Percentiles rank a stretch among this genome's conserved stretches.
Evolutionary conservation across 53 echinoderm and acorn worm genomes (phyloP).

Genomic region (Astropecten irregularis): DNA sequence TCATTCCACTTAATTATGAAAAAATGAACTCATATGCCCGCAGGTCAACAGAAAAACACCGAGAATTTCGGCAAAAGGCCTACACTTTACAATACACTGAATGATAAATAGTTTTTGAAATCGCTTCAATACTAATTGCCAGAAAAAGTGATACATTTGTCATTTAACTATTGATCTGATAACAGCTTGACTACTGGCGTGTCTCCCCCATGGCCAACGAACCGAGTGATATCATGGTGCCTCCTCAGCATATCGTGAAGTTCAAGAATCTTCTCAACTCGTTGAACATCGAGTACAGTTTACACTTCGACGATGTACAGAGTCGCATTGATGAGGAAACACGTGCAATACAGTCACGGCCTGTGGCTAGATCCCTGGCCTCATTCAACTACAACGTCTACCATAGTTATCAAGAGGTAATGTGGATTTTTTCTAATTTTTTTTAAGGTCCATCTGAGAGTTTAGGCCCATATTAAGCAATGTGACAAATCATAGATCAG

Average conservation of each 20-base stretch:
- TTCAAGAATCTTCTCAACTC: not conserved
- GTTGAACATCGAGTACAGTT: not conserved
- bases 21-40: too few relatives aligned
- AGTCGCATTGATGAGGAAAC: constrained; percentile 8
- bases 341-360: not conserved
- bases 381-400: constrained; percentile 47
- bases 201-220: not conserved
- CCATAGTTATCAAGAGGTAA: constrained; percentile 52
- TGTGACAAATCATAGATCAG: too few relatives aligned
- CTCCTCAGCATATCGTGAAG: not conserved
- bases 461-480: too few relatives aligned
- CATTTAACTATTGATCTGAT: too few relatives aligned
- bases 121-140: too few relatives aligned
- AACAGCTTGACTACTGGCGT: constrained; percentile 37
- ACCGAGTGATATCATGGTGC: constrained; percentile 13
- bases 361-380: not conserved
- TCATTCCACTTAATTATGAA: too few relatives aligned
- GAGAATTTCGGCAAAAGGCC: too few relatives aligned
- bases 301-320: constrained; percentile 13
- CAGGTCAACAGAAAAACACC: too few relatives aligned
- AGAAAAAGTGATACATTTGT: too few relatives aligned
- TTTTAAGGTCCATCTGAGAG: not conserved
- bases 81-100: too few relatives aligned
- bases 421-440: too few relatives aligned
- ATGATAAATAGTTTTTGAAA: too few relatives aligned